Conservation (phyloP, 2,888 invertebrate genomes). For the Pollenia amentaria region DNA sequence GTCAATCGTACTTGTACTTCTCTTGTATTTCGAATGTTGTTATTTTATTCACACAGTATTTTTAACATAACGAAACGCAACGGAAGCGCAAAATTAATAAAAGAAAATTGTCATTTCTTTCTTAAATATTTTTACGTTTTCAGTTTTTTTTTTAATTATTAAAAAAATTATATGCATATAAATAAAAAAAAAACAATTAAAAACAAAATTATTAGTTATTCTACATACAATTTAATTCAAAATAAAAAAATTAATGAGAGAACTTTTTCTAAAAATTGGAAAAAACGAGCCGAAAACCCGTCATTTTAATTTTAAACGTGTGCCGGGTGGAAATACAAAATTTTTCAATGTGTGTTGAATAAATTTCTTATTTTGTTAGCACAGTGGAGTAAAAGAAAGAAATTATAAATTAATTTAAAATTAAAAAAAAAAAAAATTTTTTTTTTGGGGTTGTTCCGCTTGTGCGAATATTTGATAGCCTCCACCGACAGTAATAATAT, state of each 20-base stretch:
- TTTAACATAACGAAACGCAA: constrained; percentile 50
- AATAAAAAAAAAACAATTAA: constrained; percentile 11
- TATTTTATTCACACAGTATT: constrained; percentile 25
- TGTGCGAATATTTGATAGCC: too few species aligned
- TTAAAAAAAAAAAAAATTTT: background rate
- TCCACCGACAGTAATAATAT: too few species aligned
- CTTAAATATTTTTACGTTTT: background rate
- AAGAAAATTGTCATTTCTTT: constrained; percentile 17
- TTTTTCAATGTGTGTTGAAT: constrained; percentile 37
- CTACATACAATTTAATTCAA: constrained; percentile 14
- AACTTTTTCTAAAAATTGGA: background rate
- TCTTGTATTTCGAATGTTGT: background rate
- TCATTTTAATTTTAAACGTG: constrained; percentile 54
- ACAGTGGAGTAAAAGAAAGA: constrained; percentile 22
- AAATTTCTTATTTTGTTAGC: constrained; percentile 15
- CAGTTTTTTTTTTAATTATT: constrained; percentile 13
- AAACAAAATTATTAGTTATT: background rate
- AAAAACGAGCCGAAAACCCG: constrained; percentile 44
- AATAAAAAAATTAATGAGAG: constrained; percentile 17
- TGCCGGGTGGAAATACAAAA: constrained; percentile 72
- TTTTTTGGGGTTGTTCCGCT: too few species aligned
- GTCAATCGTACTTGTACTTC: background rate
- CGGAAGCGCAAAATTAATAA: constrained; percentile 61
- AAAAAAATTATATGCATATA: background rate
- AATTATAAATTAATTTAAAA: background rate